These are phyloP conservation scores for Pogoniulus pusillus DNA, from an alignment of 2,797 vertebrate genomes.

Conservation along the genomic window DNA sequence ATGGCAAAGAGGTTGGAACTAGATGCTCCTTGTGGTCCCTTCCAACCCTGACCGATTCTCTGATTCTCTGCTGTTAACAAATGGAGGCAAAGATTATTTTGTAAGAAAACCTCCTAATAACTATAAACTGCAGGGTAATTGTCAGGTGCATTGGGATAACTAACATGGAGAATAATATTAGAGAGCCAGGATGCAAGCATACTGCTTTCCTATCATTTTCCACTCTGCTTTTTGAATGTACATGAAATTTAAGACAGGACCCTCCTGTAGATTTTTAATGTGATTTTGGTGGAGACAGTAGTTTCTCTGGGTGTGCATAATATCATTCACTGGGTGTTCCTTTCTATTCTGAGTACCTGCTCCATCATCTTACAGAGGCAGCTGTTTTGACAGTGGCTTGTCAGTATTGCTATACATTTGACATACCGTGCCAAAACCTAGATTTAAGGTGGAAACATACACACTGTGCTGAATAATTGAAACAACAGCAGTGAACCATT, in stretches of 20 bases:
- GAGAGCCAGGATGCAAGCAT: not conserved
- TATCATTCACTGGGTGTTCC: conserved; percentile 1
- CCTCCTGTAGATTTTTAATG: not conserved
- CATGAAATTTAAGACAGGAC: not conserved
- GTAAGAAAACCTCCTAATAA: not conserved
- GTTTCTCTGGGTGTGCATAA: not conserved
- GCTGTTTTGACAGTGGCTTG: conserved; percentile 58
- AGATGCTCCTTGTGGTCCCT: no score
- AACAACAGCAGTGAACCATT: not conserved
- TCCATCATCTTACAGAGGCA: conserved; percentile 1
- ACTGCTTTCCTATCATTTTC: not conserved
- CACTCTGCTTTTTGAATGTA: not conserved
- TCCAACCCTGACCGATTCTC: no score
- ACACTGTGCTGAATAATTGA: conserved; percentile 31
- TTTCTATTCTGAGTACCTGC: conserved; percentile 29
- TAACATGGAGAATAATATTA: not conserved
- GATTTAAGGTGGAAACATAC: not conserved
- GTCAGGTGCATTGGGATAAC: not conserved
- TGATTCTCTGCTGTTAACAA: not conserved
- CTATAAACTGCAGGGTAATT: not conserved
- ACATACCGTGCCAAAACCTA: conserved; percentile 5
- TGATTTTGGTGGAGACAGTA: not conserved
- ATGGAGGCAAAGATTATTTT: not conserved
- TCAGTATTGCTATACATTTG: conserved; percentile 30
- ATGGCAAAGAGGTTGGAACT: no score